Evolutionary conservation across 2,113 vertebrate genomes (phyloP).

Genomic region (Rhabdomys dilectus): DNA sequence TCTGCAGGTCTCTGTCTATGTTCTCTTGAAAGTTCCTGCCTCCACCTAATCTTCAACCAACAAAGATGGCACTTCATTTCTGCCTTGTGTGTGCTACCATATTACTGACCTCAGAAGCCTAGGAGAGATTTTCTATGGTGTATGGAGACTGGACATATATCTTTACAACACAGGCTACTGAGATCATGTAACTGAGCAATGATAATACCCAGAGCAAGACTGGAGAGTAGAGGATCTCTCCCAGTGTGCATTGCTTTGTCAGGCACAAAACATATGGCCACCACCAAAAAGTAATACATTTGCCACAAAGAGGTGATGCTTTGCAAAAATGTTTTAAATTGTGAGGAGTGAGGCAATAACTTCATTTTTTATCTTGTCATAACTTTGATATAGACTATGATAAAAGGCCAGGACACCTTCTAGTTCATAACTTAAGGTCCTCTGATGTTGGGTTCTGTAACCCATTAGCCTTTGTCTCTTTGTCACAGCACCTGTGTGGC

Average conservation of each 20-base stretch:
- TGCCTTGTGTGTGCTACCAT: neutral
- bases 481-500: neutral
- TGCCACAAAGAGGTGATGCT: slow-evolving; percentile 10
- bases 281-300: neutral
- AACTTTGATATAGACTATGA: neutral
- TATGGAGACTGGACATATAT: fast-evolving
- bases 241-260: neutral
- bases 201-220: neutral
- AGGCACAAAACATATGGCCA: neutral
- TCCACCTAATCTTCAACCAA: neutral
- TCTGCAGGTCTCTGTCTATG: neutral
- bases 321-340: slow-evolving; percentile 52
- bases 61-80: neutral
- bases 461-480: neutral
- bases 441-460: neutral
- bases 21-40: neutral
- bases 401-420: neutral
- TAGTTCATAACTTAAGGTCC: neutral
- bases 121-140: too few relatives aligned
- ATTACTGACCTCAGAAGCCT: too few relatives aligned
- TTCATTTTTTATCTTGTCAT: slow-evolving; percentile 34
- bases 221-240: fast-evolving
- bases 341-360: slow-evolving; percentile 51
- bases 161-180: neutral
- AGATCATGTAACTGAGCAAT: neutral